These are phyloP conservation scores for Plagiodera versicolora DNA, from an alignment of 2,888 invertebrate species.

Conservation along the genomic window DNA sequence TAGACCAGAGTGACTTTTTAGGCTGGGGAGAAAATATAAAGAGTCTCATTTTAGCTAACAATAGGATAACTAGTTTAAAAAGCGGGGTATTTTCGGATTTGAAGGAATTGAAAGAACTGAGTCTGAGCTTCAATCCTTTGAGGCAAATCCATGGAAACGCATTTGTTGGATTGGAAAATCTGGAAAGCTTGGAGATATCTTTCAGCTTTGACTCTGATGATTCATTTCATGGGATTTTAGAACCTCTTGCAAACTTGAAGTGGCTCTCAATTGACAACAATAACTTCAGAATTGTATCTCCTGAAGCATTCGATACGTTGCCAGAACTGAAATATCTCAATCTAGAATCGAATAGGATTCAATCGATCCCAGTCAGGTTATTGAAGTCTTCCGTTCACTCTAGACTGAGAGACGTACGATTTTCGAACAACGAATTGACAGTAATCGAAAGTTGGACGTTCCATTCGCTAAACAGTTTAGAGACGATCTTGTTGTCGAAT, in stretches of 20 bases:
- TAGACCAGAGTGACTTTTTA: constrained; percentile 74
- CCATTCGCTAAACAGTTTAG: constrained; percentile 58
- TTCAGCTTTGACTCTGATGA: constrained; percentile 14
- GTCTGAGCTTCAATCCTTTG: constrained; percentile 88
- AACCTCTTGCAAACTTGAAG: constrained; percentile 72
- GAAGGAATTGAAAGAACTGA: constrained; percentile 80
- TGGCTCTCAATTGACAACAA: constrained; percentile 89
- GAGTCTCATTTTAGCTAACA: constrained; percentile 81
- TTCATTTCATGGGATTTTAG: constrained; percentile 62
- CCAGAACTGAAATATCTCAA: constrained; percentile 78
- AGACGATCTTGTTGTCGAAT: constrained; percentile 76
- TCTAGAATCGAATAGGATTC: constrained; percentile 81
- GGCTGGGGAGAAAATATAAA: constrained; percentile 79
- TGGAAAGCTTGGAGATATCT: constrained; percentile 84
- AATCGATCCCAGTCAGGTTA: constrained; percentile 67
- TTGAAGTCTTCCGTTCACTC: constrained; percentile 66
- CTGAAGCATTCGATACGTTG: constrained; percentile 71
- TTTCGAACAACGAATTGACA: constrained; percentile 80
- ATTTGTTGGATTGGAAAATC: constrained; percentile 73
- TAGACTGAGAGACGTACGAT: constrained; percentile 74
- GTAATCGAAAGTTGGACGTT: constrained; percentile 71
- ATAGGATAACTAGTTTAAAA: constrained; percentile 75
- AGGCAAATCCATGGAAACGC: constrained; percentile 79
- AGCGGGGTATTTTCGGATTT: constrained; percentile 73
- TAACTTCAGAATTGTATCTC: constrained; percentile 73